Base-by-base conservation (phyloP, 2,797 vertebrate genomes). In the Eulemur albifrons region DNA sequence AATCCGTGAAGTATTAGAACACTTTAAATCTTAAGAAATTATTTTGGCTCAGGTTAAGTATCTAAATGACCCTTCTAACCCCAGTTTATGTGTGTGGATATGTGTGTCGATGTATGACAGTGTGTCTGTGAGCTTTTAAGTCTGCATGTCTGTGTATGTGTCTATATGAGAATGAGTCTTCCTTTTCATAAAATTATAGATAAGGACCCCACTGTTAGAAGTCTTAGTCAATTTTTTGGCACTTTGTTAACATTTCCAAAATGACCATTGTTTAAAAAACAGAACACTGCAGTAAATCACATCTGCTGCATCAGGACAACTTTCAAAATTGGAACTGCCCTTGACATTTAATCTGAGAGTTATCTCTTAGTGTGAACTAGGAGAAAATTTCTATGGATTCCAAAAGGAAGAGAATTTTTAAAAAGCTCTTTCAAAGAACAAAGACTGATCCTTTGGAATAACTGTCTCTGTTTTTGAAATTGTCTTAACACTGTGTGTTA, bases 401-500 rank as follows among this genome's bases (percentile, higher is more conserved):
- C 43, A 79, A 80, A 92, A 40, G n/a, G 92, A 95, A 61, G 11
- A 94, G 7, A 81, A 75, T 20, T 65, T 89, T 84, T 69, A 65
- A 95, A 93, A 63, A 79, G 4, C 48, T 83, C 3, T 93, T 92
- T 95, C 30, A 87, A 90, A 93, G n/a, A 88, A 73, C 52, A 83
- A 90, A 96, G 38, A 40, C 52, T 54, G 23, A 89, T 80, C 9
- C 10, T 67, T 89, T 80, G 7, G 2, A 84, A 79, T 8, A 83
- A n/a, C 6, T 79, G 5, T 94, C 67, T 93, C 18, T 40, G 7
- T 91, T 48, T 87, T 43, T 52, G 54, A 85, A 95, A 97, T 63
- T 96, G 14, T n/a, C n/a, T 86, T 73, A 94, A 87, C 84, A 93
- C 75, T 40, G 38, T 84, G 88, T 97, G 97, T 91, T 90, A 88